Evolutionary conservation across 1,140 invertebrate species (phyloP), one percentile per base, ranked within the genome.

Genomic region (Andricus grossulariae): DNA sequence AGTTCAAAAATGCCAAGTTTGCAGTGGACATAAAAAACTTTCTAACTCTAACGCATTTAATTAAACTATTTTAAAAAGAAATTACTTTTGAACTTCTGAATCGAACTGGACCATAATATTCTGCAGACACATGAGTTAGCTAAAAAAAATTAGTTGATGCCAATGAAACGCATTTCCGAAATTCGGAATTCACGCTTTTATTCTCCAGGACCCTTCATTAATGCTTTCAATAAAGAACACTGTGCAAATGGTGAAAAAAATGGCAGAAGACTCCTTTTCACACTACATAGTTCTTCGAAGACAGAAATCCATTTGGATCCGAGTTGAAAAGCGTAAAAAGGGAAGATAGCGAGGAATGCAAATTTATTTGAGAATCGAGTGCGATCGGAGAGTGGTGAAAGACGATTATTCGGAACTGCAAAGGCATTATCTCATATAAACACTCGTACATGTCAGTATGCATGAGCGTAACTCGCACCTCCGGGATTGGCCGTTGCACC

Each of bases 281-380:
- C 55, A 60, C 57, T 60, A 21, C 18, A 60, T 60, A 25, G 55
- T 18, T 21, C 12, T 60, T 60, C 21, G 11, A 32, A 60, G 32
- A 60, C 25, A 60, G 21, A 60, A 60, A 60, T 60, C 21, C 57
- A 32, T 21, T 60, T 25, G 11, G 25, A 60, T 32, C 4, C 3
- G 12, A 60, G 55, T 60, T 11, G 12, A 39, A 60, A 32, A 60
- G 21, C 21, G 1, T 60, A 32, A 32, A 60, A 60, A 16, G 25
- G 13, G 16, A 32, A 32, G 15, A 16, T 60, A 60, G 13, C 57
- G 57, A 39, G 57, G 57, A 60, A 60, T 60, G 57, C 57, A 60
- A 60, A 60, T 60, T 39, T 60, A 60, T 60, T 60, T 19, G 57
- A 60, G 57, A 60, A 60, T 60, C 57, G 57, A 60, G 57, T 60